These are phyloP conservation scores for Scaeva pyrastri DNA, from an alignment of 2,888 invertebrate species.

Conservation along the genomic window DNA sequence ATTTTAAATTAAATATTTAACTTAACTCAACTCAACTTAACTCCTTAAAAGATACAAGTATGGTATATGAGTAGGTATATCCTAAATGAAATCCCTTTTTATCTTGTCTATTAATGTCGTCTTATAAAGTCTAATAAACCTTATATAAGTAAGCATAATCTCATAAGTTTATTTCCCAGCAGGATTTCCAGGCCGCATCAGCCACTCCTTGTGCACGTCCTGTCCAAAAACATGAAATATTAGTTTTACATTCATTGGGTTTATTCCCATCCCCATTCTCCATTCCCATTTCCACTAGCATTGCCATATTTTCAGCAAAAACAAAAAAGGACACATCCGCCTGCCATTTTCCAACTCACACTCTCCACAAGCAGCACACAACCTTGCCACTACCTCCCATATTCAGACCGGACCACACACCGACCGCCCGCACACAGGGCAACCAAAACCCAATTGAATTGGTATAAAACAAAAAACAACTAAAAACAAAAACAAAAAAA, in stretches of 20 bases:
- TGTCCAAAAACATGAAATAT: constrained; percentile 58
- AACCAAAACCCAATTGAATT: constrained; percentile 24
- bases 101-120: constrained; percentile 20
- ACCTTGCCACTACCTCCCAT: constrained; percentile 1
- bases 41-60: no score
- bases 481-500: constrained; percentile 16
- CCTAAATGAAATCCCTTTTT: not conserved
- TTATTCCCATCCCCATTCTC: no score
- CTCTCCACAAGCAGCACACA: constrained; percentile 15
- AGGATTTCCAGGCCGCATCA: constrained; percentile 28
- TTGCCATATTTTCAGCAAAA: constrained; percentile 8
- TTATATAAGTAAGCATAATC: constrained; percentile 44
- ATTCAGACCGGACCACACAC: no score
- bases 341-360: not conserved
- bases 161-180: constrained; percentile 64
- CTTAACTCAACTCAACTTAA: constrained; percentile 50
- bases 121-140: constrained; percentile 58
- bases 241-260: constrained; percentile 54
- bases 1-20: constrained; percentile 33
- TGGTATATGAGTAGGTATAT: no score
- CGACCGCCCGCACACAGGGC: not conserved
- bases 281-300: no score
- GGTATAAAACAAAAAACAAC: constrained; percentile 21
- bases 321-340: constrained; percentile 26
- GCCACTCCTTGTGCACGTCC: constrained; percentile 26